These are phyloP conservation scores for Cisticola juncidis DNA, from an alignment of 2,113 vertebrate genomes.

Conservation along the genomic window DNA sequence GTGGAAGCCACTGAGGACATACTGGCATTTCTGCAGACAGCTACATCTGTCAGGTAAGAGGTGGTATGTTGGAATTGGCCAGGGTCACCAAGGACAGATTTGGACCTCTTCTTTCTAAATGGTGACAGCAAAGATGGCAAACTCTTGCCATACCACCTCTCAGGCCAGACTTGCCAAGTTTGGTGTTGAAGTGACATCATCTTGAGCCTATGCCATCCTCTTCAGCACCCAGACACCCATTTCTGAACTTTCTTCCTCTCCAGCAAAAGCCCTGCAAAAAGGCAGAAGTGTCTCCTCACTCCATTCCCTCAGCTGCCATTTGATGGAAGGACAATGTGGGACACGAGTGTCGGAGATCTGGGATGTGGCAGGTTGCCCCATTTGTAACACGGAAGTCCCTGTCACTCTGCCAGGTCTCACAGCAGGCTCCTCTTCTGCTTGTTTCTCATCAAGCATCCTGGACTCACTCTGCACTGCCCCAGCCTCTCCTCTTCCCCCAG, in stretches of 20 bases:
- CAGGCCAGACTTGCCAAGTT: background rate
- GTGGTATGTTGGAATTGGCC: background rate
- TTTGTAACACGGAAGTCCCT: background rate
- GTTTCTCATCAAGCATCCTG: background rate
- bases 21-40: background rate
- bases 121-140: background rate
- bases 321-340: background rate
- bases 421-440: constrained; percentile 2
- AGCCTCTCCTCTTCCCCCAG: background rate
- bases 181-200: constrained; percentile 17
- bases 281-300: background rate
- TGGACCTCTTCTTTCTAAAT: background rate
- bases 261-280: background rate
- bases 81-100: background rate
- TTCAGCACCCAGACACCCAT: constrained; percentile 8
- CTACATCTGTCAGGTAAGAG: background rate
- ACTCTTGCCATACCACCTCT: background rate
- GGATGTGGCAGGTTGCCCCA: background rate
- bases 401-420: background rate
- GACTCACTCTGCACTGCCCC: background rate
- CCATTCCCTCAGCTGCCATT: background rate
- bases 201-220: background rate
- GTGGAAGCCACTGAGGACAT: background rate
- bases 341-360: background rate
- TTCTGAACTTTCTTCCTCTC: background rate